A percentile compares a stretch with the other conserved stretches of the same genome.
phyloP scores from a whole-genome alignment of 2,888 invertebrate genomes.

The Hyposoter dolosus region DNA sequence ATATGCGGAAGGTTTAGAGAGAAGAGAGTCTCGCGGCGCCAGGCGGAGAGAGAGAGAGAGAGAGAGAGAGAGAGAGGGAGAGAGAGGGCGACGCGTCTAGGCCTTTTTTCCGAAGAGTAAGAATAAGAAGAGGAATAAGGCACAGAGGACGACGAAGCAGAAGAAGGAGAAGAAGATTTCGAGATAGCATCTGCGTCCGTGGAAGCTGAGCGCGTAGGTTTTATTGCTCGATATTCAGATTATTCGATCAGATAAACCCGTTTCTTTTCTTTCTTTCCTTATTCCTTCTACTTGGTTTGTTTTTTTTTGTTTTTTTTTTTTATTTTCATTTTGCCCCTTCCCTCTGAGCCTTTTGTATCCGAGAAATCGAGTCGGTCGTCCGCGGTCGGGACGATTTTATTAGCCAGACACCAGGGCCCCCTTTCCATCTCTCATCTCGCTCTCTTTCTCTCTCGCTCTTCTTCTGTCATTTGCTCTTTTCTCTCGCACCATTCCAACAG shows the following conservation, averaged over 20 bases:
- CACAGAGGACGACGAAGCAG: conserved; percentile 53
- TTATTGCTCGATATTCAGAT: conserved; percentile 84
- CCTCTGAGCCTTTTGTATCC: conserved; percentile 61
- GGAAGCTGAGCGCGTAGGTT: conserved; percentile 75
- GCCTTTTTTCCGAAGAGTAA: conserved; percentile 48
- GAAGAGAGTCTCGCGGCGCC: conserved; percentile 66
- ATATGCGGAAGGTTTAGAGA: conserved; percentile 68
- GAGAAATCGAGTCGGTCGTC: conserved; percentile 69
- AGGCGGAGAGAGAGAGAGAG: neutral
- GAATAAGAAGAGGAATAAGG: conserved; percentile 53
- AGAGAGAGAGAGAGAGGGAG: conserved; percentile 20
- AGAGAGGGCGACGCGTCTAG: conserved; percentile 65
- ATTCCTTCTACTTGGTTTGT: conserved; percentile 35
- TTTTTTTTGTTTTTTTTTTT: conserved; percentile 34
- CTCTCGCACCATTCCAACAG: conserved; percentile 34
- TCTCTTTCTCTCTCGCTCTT: conserved; percentile 14
- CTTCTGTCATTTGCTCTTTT: conserved; percentile 39
- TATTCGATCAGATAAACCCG: conserved; percentile 82
- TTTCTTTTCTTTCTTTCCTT: conserved; percentile 64
- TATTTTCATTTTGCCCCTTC: conserved; percentile 35
- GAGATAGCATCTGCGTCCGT: conserved; percentile 80
- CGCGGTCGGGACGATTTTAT: conserved; percentile 70
- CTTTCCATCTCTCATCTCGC: conserved; percentile 29
- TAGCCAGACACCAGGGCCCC: conserved; percentile 68
- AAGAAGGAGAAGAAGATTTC: conserved; percentile 66